phyloP scores from a whole-genome alignment of 92 coral and sea anemone genomes.

The Plumapathes pennacea region DNA sequence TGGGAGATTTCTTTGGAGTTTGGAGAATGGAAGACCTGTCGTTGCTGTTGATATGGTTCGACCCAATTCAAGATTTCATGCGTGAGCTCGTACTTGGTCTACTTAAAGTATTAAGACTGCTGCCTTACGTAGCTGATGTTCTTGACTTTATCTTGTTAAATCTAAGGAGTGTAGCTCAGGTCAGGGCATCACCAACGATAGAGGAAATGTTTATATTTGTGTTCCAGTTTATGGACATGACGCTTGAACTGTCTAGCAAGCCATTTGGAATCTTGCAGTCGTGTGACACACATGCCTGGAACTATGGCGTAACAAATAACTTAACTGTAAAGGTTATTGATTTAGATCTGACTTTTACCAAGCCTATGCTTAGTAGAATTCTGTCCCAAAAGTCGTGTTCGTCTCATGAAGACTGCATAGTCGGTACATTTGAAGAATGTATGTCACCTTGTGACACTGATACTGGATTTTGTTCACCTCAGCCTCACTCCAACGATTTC shows the following conservation, averaged over 20 bases:
- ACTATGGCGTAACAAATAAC: slow-evolving; percentile 55
- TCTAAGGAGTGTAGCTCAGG: background rate
- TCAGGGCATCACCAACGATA: background rate
- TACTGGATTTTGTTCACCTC: slow-evolving; percentile 44
- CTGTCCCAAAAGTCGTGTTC: slow-evolving; percentile 37
- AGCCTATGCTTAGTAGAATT: slow-evolving; percentile 7
- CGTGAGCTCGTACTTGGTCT: background rate
- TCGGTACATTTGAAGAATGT: slow-evolving; percentile 40
- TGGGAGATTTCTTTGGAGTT: slow-evolving; percentile 34
- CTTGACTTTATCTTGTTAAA: background rate
- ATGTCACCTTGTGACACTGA: slow-evolving; percentile 37
- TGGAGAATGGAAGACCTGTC: slow-evolving; percentile 34
- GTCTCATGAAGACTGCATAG: slow-evolving; percentile 34
- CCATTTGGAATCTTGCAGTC: slow-evolving; percentile 60
- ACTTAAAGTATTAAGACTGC: background rate
- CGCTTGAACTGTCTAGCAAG: slow-evolving; percentile 34
- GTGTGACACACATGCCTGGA: slow-evolving; percentile 70
- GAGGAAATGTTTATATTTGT: slow-evolving; percentile 48
- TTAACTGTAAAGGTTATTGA: slow-evolving; percentile 54
- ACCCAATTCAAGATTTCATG: slow-evolving; percentile 34
- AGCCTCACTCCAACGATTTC: slow-evolving; percentile 25
- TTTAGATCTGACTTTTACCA: slow-evolving; percentile 48
- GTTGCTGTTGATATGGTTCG: slow-evolving; percentile 42
- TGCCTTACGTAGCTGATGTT: background rate
- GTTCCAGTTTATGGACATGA: slow-evolving; percentile 44